Percentiles rank a stretch among this genome's conserved stretches.
phyloP scores from a whole-genome alignment of 2,113 vertebrate genomes.

The Cottus gobio region DNA sequence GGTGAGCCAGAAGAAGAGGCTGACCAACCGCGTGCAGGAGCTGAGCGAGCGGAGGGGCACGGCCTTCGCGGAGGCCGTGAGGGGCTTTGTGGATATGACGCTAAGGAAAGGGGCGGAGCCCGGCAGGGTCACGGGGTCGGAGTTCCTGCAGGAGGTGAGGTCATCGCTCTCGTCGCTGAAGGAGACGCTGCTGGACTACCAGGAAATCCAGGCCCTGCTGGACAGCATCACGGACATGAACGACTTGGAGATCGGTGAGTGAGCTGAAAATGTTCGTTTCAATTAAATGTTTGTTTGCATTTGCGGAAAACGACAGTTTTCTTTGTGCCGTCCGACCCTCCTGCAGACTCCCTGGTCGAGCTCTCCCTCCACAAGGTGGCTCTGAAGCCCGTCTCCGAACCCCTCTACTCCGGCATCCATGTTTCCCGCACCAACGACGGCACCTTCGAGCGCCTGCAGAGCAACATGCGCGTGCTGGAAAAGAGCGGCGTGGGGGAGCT shows the following conservation, averaged over 20 bases:
- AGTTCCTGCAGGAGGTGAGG: constrained; percentile 89
- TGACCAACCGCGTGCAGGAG: constrained; percentile 82
- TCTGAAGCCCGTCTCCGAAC: constrained; percentile 83
- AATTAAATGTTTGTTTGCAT: no score
- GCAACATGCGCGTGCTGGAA: constrained; percentile 71
- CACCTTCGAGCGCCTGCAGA: constrained; percentile 70
- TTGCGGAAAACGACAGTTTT: no score
- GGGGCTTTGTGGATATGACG: constrained; percentile 69
- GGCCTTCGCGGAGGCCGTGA: constrained; percentile 80
- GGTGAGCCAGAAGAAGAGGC: constrained; percentile 77
- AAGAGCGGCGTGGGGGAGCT: constrained; percentile 69
- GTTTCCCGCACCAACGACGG: constrained; percentile 68
- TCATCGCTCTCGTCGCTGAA: constrained; percentile 84
- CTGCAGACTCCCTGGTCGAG: constrained; percentile 85
- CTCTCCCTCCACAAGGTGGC: constrained; percentile 86
- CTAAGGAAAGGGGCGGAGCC: constrained; percentile 46
- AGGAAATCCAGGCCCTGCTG: constrained; percentile 80
- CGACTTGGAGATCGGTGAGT: constrained; percentile 81
- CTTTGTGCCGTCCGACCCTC: background rate
- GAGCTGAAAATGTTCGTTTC: background rate
- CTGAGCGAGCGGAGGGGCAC: constrained; percentile 80
- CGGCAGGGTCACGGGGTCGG: constrained; percentile 61
- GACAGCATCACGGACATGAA: constrained; percentile 76
- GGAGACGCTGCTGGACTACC: constrained; percentile 81
- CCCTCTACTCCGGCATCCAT: constrained; percentile 84